These are phyloP conservation scores for Raja brachyura DNA, from an alignment of 2,113 vertebrate species.

Conservation along the genomic window DNA sequence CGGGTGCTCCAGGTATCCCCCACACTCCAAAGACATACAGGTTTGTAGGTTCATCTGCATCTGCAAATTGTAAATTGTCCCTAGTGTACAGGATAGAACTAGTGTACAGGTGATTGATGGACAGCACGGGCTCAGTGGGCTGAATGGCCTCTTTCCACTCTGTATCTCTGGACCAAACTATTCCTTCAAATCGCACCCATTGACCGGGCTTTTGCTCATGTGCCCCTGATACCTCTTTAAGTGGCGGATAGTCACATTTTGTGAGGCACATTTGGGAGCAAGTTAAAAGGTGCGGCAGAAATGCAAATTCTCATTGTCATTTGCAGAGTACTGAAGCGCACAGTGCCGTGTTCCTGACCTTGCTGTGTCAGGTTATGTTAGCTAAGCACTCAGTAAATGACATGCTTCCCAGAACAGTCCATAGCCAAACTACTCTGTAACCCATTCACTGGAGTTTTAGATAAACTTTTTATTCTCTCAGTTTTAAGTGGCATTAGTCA, in stretches of 20 bases:
- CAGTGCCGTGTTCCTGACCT: neutral
- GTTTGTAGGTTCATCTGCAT: too few species aligned
- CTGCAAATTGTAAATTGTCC: too few species aligned
- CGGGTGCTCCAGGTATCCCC: too few species aligned
- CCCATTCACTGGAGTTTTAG: neutral
- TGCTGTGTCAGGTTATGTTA: neutral
- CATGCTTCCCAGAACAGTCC: neutral
- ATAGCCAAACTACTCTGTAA: neutral
- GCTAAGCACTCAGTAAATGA: constrained; percentile 15
- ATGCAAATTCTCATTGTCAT: neutral
- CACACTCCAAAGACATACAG: too few species aligned
- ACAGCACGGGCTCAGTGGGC: too few species aligned
- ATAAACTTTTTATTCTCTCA: neutral
- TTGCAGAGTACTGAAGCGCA: neutral
- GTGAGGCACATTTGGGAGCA: neutral
- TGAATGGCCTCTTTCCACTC: too few species aligned
- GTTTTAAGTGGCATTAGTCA: neutral
- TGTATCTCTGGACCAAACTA: too few species aligned
- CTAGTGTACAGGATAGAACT: too few species aligned
- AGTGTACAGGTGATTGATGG: too few species aligned
- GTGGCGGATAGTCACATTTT: neutral
- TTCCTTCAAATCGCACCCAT: neutral
- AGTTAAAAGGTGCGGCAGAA: neutral
- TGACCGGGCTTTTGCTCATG: neutral
- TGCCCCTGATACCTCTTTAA: neutral